Conservation (phyloP, 2,113 vertebrate species). For the Leptodactylus fuscus region DNA sequence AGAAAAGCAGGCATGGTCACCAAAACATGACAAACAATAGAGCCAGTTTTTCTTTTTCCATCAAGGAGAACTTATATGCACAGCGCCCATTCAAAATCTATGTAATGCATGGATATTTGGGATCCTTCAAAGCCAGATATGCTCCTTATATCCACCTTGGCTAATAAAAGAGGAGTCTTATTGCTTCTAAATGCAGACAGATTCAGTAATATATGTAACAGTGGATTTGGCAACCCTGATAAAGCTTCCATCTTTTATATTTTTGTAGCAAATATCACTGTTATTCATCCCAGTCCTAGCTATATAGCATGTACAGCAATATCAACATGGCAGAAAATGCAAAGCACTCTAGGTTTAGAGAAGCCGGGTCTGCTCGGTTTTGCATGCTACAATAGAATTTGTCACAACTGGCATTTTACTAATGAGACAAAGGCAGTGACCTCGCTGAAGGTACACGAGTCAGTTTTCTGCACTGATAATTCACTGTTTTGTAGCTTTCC, state of each 20-base stretch:
- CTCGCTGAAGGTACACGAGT: background rate
- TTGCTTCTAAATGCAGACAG: no score
- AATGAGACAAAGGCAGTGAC: background rate
- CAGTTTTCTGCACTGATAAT: background rate
- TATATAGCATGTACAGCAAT: background rate
- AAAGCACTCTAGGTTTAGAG: background rate
- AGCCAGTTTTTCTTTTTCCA: no score
- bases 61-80: no score
- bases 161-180: no score
- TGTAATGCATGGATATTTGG: no score
- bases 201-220: no score
- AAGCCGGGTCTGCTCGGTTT: background rate
- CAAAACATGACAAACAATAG: no score
- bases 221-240: no score
- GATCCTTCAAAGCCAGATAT: no score
- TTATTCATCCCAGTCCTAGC: background rate
- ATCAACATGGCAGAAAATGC: background rate
- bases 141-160: no score
- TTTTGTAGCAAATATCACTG: background rate
- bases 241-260: background rate
- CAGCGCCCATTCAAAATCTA: no score
- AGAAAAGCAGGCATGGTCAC: no score
- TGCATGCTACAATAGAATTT: background rate
- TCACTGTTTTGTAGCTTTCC: background rate
- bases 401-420: conserved; percentile 22